phyloP scores from a whole-genome alignment of 1,140 invertebrate species.

The silkworm (Bombyx mori) region ASM3026992v2 NC_085125.1:98001-98500 shows the following conservation, averaged over 20 bases:
- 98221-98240: conserved; percentile 47
- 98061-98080: too few relatives aligned
- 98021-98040: too few relatives aligned
- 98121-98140: too few relatives aligned
- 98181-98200: too few relatives aligned
- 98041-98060: too few relatives aligned
- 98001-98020: too few relatives aligned
- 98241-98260: conserved; percentile 50
- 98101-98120: too few relatives aligned
- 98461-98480: conserved; percentile 24
- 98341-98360: conserved; percentile 42
- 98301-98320: conserved; percentile 26
- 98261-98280: conserved; percentile 35
- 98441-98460: not conserved
- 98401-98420: not conserved
- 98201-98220: conserved; percentile 17
- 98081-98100: too few relatives aligned
- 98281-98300: conserved; percentile 18
- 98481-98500: conserved; percentile 36
- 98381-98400: conserved; percentile 60
- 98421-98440: not conserved
- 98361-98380: conserved; percentile 40
- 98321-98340: conserved; percentile 29
- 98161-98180: too few relatives aligned
- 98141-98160: too few relatives aligned